Base-by-base conservation (phyloP, 1,140 invertebrate species). In the Dryas iulia region DNA sequence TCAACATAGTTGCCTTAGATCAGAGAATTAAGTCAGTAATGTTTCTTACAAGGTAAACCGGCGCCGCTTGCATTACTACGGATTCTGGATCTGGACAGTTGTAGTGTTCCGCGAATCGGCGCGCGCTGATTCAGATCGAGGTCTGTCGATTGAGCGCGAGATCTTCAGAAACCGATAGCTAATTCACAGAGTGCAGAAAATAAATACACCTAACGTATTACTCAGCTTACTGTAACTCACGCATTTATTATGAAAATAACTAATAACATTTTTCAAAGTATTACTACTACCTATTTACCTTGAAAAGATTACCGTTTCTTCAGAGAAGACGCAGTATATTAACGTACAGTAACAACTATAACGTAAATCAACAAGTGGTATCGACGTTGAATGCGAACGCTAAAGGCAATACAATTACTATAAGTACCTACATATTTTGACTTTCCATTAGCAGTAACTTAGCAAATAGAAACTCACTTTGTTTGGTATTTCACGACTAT, bases 361-460 rank as follows among this genome's bases (percentile, higher is more conserved):
- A 68, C 73, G 71, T 72, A 73, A 76, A 78, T 72, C 72, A 74
- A 69, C 68, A 72, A 72, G 52, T 62, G 39, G 68, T 67, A 72
- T 71, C 71, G 71, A 68, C 72, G 33, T 66, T 65, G 69, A 69
- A 70, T 61, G 66, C 59, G 71, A 78, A 66, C 60, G 72, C 79
- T 76, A 24, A 54, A 59, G 76, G 80, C 72, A 21, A 68, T 66
- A 69, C 66, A 76, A 76, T 79, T 77, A 76, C 77, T 78, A 74
- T 79, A 78, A 85, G 64, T 81, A 79, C 75, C 66, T 60, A 74
- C 75, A 69, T 60, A 74, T 68, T 82, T 78, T 72, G 72, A 78
- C 69, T 79, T 88, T 83, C 82, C 77, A 84, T 86, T 88, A 84
- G 79, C 81, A 86, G 76, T 83, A 85, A 84, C 80, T 86, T 85